Evolutionary conservation across 1,140 invertebrate species (phyloP).

Genomic region (Zeugodacus cucurbitae): DNA sequence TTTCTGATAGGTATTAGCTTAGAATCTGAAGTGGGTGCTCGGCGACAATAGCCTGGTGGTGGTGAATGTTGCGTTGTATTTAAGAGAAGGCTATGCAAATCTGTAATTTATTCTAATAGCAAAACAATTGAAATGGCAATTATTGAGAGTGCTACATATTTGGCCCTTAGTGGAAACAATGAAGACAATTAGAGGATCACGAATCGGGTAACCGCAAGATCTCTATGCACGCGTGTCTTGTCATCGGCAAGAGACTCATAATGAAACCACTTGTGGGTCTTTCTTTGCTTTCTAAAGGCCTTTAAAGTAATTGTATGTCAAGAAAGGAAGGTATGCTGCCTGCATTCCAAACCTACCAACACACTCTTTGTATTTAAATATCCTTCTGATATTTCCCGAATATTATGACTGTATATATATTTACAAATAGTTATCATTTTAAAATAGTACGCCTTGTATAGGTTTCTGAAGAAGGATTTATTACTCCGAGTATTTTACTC

Average conservation of each 20-base stretch:
- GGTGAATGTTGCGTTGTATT: neutral
- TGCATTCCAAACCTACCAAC: neutral
- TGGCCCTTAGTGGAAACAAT: conserved; percentile 17
- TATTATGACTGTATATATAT: too few species aligned
- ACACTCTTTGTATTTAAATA: neutral
- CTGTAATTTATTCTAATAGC: conserved; percentile 10
- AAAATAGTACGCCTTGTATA: too few species aligned
- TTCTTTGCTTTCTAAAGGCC: neutral
- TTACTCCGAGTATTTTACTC: too few species aligned
- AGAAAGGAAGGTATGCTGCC: neutral
- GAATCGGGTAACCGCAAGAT: neutral
- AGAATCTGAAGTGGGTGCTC: neutral
- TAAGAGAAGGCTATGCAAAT: conserved; percentile 29
- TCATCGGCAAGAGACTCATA: neutral
- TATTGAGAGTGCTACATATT: neutral
- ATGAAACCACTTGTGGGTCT: conserved; percentile 16
- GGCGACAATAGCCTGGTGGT: neutral
- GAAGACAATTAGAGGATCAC: conserved; percentile 28
- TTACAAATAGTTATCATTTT: too few species aligned
- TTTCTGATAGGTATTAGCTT: neutral
- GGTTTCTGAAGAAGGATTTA: too few species aligned
- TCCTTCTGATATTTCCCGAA: too few species aligned
- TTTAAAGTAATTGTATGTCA: neutral
- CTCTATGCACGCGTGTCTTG: neutral
- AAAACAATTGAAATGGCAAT: neutral